Percentiles rank a stretch among this genome's conserved stretches.
Evolutionary conservation across 2,113 vertebrate genomes (phyloP).

Genomic region (Piaya cayana): DNA sequence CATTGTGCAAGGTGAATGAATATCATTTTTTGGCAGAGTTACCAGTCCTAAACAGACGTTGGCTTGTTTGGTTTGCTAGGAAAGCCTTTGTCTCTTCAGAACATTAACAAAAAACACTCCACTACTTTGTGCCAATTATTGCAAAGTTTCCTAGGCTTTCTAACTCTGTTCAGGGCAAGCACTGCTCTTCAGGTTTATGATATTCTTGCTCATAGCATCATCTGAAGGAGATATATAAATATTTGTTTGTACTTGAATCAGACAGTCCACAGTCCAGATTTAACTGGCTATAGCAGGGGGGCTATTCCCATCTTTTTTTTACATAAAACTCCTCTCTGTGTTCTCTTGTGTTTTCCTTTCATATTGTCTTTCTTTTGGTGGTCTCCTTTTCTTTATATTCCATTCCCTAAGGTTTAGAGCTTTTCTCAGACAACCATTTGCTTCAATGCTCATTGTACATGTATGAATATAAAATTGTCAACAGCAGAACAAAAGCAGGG

Average conservation of each 20-base stretch:
- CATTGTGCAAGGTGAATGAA: background rate
- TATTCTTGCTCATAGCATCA: background rate
- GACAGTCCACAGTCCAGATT: background rate
- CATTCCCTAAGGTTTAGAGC: background rate
- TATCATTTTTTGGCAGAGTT: background rate
- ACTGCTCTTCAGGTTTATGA: background rate
- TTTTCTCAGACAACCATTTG: background rate
- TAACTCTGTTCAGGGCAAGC: background rate
- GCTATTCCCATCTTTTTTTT: background rate
- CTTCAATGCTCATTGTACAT: background rate
- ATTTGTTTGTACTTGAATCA: background rate
- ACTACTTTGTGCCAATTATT: background rate
- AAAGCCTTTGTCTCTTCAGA: background rate
- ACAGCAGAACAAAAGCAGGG: background rate
- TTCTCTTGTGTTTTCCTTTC: background rate
- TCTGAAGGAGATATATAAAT: background rate
- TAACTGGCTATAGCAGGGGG: background rate
- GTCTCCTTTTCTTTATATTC: fast-evolving
- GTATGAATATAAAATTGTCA: background rate
- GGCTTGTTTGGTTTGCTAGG: background rate
- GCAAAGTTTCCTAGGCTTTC: background rate
- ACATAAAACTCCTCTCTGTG: background rate
- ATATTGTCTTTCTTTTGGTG: background rate
- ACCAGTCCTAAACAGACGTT: background rate
- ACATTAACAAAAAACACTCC: background rate